Base-by-base conservation (phyloP, 1,140 invertebrate genomes). In the Nomia melanderi region DNA sequence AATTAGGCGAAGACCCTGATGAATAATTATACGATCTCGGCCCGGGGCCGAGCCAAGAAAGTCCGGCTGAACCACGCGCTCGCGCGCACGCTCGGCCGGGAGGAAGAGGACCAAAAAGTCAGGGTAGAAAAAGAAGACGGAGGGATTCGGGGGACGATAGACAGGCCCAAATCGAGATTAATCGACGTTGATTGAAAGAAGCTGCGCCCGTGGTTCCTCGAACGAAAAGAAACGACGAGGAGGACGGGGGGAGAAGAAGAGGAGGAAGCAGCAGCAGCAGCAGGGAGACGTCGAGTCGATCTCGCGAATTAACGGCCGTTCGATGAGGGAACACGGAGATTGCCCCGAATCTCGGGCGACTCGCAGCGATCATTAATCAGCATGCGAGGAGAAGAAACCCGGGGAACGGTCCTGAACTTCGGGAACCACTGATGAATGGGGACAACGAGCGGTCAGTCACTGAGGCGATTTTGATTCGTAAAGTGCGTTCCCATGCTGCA, bases 171-270 rank as follows among this genome's bases (percentile, higher is more conserved):
- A 87, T 87, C 82, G 86, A 87, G 86, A 87, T 87, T 87, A 87
- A 87, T 87, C 82, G 86, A 86, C 79, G 76, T 85, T 85, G 82
- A 87, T 86, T 82, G 84, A 86, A 86, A 75, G 82, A 84, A 81
- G 82, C 63, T 78, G 70, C 53, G 23, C 7, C 47, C 53, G 39
- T 23, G 29, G 56, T 71, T 69, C n/a, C 33, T 53, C 20, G 56
- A 56, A 66, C 29, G 25, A 64, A 56, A 70, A 75, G 33, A 50
- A 62, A 79, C 62, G 67, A 54, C 41, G 36, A 54, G 44, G 20
- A 1, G 2, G 47, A 44, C 14, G 41, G 4, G 12, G 41, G 14
- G 41, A 44, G 14, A 14, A 17, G 14, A 44, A 44, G 20, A n/a
- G n/a, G 20, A n/a, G 17, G n/a, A 33, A n/a, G n/a, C n/a, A n/a